Evolutionary conservation across 1,140 invertebrate species (phyloP).

Genomic region (Drosophila seguyi): DNA sequence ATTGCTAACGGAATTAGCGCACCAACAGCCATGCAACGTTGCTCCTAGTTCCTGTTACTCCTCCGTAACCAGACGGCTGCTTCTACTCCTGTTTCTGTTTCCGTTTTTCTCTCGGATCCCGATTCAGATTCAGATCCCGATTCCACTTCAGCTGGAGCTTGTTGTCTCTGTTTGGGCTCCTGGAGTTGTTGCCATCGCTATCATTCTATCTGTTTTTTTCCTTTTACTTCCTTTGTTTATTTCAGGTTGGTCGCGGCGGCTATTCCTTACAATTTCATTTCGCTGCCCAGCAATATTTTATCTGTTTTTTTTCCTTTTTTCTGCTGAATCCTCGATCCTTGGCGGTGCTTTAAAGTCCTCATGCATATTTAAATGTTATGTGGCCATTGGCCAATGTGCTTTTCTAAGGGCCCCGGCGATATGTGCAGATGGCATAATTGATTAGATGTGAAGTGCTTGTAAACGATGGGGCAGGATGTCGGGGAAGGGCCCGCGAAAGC

Average conservation of each 20-base stretch:
- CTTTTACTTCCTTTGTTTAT: conserved; percentile 31
- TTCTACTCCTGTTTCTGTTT: conserved; percentile 4
- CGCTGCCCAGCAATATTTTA: conserved; percentile 30
- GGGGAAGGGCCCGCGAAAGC: neutral
- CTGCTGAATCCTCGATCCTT: conserved; percentile 4
- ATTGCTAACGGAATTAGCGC: conserved; percentile 81
- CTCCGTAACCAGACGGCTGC: conserved; percentile 1
- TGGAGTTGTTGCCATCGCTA: conserved; percentile 24
- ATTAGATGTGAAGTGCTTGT: conserved; percentile 82
- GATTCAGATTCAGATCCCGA: conserved; percentile 41
- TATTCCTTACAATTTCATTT: conserved; percentile 67
- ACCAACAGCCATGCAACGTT: conserved; percentile 59
- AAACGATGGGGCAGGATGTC: conserved; percentile 29
- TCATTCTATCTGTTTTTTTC: conserved; percentile 2
- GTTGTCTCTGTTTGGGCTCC: conserved; percentile 31
- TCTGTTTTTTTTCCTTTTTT: conserved; percentile 5
- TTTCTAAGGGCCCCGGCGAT: conserved; percentile 43
- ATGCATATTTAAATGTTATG: conserved; percentile 82
- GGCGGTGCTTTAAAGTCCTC: conserved; percentile 61
- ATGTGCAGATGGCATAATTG: conserved; percentile 80
- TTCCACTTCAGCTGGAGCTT: conserved; percentile 36
- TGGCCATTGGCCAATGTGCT: conserved; percentile 67
- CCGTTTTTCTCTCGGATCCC: conserved; percentile 14
- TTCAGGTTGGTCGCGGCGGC: conserved; percentile 31
- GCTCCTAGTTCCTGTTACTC: conserved; percentile 38